phyloP scores from a whole-genome alignment of 1,140 invertebrate genomes.

The Eriosoma lanigerum region DNA sequence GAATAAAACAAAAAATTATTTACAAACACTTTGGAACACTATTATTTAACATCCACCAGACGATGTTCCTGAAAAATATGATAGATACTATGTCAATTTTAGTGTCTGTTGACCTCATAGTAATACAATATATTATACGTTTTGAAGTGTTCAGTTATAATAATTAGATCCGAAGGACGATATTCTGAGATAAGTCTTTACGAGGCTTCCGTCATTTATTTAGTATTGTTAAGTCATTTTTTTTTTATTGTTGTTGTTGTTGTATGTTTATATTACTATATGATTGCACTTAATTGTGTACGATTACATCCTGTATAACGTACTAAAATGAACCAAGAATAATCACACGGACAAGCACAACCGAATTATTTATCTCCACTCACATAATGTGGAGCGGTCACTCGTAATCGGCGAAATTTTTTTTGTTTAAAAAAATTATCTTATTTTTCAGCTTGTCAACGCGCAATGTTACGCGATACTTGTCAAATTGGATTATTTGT shows the following conservation, averaged over 20 bases:
- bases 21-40: too few species aligned
- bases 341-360: not conserved
- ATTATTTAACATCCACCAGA: too few species aligned
- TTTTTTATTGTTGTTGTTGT: not conserved
- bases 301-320: conserved; percentile 16
- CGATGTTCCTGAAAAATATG: too few species aligned
- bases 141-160: too few species aligned
- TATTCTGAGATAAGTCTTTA: not conserved
- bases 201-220: not conserved
- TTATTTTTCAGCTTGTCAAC: too few species aligned
- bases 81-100: too few species aligned
- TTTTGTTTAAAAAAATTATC: not conserved
- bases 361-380: not conserved
- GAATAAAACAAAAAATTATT: too few species aligned
- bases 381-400: not conserved
- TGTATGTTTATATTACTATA: not conserved
- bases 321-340: conserved; percentile 12
- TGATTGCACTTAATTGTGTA: conserved; percentile 25
- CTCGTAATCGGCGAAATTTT: not conserved
- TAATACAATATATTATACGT: too few species aligned
- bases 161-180: not conserved
- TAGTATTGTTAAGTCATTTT: not conserved
- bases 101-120: too few species aligned
- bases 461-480: not conserved
- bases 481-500: not conserved